Conservation (phyloP, 2,797 vertebrate genomes). For the Cygnus olor region DNA sequence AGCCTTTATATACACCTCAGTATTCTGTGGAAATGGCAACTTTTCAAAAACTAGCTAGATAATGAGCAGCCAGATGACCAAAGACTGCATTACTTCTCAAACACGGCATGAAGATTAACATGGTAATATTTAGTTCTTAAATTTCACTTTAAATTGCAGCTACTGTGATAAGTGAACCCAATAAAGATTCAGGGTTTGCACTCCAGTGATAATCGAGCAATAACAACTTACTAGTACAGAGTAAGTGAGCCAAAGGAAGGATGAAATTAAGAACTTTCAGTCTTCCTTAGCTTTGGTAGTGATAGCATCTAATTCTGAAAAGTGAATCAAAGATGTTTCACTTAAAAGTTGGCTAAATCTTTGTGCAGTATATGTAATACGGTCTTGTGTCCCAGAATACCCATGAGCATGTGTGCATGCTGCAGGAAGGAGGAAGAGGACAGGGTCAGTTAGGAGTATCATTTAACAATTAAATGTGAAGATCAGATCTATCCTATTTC, state of each 20-base stretch:
- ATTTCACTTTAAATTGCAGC: background rate
- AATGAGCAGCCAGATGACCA: background rate
- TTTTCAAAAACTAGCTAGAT: background rate
- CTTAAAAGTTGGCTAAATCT: background rate
- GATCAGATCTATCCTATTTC: background rate
- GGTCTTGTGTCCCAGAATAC: background rate
- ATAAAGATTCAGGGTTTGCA: background rate
- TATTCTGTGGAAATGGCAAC: background rate
- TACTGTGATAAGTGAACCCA: background rate
- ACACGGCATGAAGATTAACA: background rate
- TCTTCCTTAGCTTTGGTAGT: background rate
- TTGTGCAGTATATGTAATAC: background rate
- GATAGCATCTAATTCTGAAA: background rate
- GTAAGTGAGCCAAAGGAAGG: background rate
- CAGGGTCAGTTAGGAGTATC: background rate
- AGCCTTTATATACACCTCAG: background rate
- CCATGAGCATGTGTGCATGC: fast-evolving
- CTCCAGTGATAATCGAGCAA: background rate
- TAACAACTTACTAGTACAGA: background rate
- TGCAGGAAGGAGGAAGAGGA: background rate
- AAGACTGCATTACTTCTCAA: background rate
- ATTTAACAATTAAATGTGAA: background rate
- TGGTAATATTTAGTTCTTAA: background rate
- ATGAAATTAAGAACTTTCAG: background rate
- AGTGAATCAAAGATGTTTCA: background rate